A percentile compares a stretch with the other conserved stretches of the same genome.
These are phyloP conservation scores for Ormyrus thymus DNA, from an alignment of 2,888 invertebrate genomes.

Conservation along the genomic window DNA sequence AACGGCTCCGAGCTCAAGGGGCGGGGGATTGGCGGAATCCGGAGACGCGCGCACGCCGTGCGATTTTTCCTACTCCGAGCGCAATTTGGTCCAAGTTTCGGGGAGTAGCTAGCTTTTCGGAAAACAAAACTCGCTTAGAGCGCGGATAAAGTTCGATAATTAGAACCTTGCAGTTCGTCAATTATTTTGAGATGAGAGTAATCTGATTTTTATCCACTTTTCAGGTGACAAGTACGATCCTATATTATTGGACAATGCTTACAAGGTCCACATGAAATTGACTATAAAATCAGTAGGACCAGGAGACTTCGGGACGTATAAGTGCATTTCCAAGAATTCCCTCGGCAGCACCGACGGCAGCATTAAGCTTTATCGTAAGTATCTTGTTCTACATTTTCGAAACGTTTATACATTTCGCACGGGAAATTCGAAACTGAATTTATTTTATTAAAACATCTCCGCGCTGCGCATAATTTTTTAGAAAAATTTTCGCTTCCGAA, in stretches of 20 bases:
- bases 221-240: conserved; percentile 75
- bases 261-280: conserved; percentile 77
- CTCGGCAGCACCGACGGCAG: conserved; percentile 78
- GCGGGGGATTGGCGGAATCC: conserved; percentile 23
- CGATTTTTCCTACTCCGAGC: too few relatives aligned
- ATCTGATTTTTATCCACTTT: conserved; percentile 35
- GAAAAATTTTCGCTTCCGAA: too few relatives aligned
- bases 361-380: conserved; percentile 77
- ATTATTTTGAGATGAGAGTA: too few relatives aligned
- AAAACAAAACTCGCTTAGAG: too few relatives aligned
- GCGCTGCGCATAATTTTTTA: too few relatives aligned
- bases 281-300: conserved; percentile 75
- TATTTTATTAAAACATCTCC: too few relatives aligned
- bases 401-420: not conserved
- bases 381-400: conserved; percentile 1
- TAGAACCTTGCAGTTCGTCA: too few relatives aligned
- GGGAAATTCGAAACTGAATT: not conserved
- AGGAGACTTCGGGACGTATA: conserved; percentile 76
- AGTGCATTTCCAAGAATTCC: conserved; percentile 77
- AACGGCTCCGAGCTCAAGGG: conserved; percentile 12
- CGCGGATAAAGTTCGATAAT: too few relatives aligned
- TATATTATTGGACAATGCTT: conserved; percentile 74
- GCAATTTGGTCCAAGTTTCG: too few relatives aligned
- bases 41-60: too few relatives aligned
- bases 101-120: too few relatives aligned